Evolutionary conservation across 64 coral and sea anemone genomes (phyloP), one percentile per base, ranked within the genome.

Genomic region (Montipora efflorescens): DNA sequence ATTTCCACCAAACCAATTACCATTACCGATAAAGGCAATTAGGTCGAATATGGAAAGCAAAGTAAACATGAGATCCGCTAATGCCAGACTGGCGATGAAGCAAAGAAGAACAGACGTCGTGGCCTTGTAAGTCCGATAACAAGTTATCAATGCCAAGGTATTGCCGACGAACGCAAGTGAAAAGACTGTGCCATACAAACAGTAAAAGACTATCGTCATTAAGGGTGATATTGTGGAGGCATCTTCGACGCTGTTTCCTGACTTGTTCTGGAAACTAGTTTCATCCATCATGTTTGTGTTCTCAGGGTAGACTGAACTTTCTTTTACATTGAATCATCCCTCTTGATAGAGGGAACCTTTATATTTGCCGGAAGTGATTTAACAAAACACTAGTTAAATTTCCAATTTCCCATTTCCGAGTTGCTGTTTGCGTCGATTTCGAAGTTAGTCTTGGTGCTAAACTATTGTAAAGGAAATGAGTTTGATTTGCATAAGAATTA

Each of bases 41-140:
- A 95, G 64, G 52, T 98, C 93, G 20, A 95, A 81, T 16, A 79
- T 90, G 0, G 96, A 90, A 1, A 98, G 64, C 16, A 95, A 25
- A 1, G 93, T 94, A 28, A 98, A 95, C 16, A 98, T 15, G 5
- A 98, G 57, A 49, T 98, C 96, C 1, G 96, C 96, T 28, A 28
- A 20, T 3, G 92, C 93, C 44, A 98, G 78, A 89, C 89, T 98
- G 14, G 93, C 96, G 28, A 98, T 95, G 44, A 74, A 98, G 19
- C 83, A 88, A 48, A 95, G 73, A 7, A 98, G 75, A 18, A 95
- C 75, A 0, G 71, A 68, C 0, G 96, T 88, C 1, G 89, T 85
- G 4, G 28, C 55, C 15, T 74, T 88, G 49, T 84, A 92, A 12
- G 87, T 94, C 79, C 94, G 92, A 18, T 92, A 95, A 78, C 96